Base-by-base conservation (phyloP, 2,113 vertebrate genomes). In the Poeciliopsis occidentalis region DNA sequence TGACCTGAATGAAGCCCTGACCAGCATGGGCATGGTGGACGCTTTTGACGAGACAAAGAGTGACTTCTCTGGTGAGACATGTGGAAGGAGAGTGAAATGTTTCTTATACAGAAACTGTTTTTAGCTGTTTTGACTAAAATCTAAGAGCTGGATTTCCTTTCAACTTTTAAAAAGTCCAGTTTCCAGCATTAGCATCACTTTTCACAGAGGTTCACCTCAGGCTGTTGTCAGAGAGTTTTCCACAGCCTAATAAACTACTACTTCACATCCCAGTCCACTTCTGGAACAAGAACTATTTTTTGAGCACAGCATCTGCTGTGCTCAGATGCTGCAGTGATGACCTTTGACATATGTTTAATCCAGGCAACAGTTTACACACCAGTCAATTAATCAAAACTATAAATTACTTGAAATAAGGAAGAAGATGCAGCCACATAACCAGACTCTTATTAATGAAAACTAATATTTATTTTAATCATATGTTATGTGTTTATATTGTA, bases 1-100 rank as follows among this genome's bases (percentile, higher is more conserved):
- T 0, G 85, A 96, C 39, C 83, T 97, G 85, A 93, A 94, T 68
- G 44, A 85, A 0, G 64, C 89, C 51, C 87, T 97, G 73, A 77
- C 34, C n/a, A 90, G 85, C 17, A 93, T 97, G 95, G 97, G 96
- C 29, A 96, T 98, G 93, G 85, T 0, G 3, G 94, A 96, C 1
- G 95, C 94, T 15, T 97, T 97, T 12, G 86, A 80, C 12, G 1
- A 5, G 0, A 0, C 0, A 37, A 79, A 11, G 78, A 91, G 95
- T 67, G 90, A 98, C 80, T 96, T 97, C 86, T 95, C 95, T n/a
- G 90, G 91, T 92, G 84, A 17, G 83, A 67, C 1, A 7, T 57
- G 27, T 13, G 30, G 44, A 15, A 54, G 51, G 19, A 54, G 41
- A 17, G 4, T 17, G 15, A 27, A 27, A 27, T 27, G 27, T 27